Evolutionary conservation across 2,797 vertebrate species (phyloP), one percentile per base, ranked within the genome.

Genomic region (Typhlichthys subterraneus): DNA sequence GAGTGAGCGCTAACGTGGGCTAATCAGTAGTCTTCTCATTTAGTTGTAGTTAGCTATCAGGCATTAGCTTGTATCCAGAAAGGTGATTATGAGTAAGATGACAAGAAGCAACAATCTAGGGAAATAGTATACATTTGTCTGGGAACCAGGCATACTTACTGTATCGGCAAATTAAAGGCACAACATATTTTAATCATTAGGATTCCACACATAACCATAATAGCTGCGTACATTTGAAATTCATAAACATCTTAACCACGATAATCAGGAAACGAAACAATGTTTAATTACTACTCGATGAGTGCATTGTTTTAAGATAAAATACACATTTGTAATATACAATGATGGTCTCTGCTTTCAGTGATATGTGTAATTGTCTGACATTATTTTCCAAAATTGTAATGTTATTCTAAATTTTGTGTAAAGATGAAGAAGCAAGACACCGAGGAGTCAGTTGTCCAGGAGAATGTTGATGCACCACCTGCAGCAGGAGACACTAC

Each of bases 401-500:
- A 13, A 38, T 31, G 54, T 5, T 12, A 1, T 23, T 52, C 2
- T 38, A 75, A 67, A 53, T 7, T 45, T 7, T 45, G 19, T 53
- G 14, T 31, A 65, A 79, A 78, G 47, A 93, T 93, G 92, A 91
- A 88, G 76, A 92, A 91, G 54, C 90, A 91, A 62, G 91, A 93
- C 74, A 73, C 76, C 0, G 90, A 93, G 38, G 91, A 90, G 53
- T 76, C 70, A 2, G 59, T 75, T 45, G 29, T 53, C 38, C 81
- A 81, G 59, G 73, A 38, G 50, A 33, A 63, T 1, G 84, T 82
- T 62, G 86, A 77, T 1, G 61, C 75, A 53, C 62, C 79, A 19
- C 56, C 81, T 50, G 4, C 80, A 33, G 57, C 64, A 0, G 86
- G 58, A 59, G 77, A 42, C 19, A 55, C 38, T 10, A 55, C 38